phyloP scores from a whole-genome alignment of 2,888 invertebrate species.

The Cephus pulcher region DNA sequence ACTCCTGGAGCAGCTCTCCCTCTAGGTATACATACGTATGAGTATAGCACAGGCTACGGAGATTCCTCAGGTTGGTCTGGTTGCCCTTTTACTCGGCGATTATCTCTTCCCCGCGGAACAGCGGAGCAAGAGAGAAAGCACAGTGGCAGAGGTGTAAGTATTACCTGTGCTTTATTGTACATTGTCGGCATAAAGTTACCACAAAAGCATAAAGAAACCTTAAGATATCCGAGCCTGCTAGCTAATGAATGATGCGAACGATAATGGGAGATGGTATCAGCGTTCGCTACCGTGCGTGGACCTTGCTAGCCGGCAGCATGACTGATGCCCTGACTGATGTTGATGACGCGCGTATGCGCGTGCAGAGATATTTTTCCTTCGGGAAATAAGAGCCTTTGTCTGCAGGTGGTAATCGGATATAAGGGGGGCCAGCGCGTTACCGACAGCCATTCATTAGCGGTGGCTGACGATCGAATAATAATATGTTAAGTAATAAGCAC shows the following conservation, averaged over 20 bases:
- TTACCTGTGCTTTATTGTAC: constrained; percentile 31
- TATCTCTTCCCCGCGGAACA: not conserved
- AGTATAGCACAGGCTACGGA: not conserved
- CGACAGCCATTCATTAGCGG: not conserved
- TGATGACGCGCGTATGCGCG: constrained; percentile 21
- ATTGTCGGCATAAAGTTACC: constrained; percentile 42
- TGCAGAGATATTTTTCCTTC: constrained; percentile 9
- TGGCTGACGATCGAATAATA: not conserved
- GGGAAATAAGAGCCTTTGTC: constrained; percentile 11
- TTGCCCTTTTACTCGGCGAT: not conserved
- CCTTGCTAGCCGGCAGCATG: constrained; percentile 9
- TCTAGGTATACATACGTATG: not conserved
- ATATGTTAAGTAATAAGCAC: not conserved
- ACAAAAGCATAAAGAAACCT: constrained; percentile 38
- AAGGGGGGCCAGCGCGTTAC: not conserved
- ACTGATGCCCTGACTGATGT: constrained; percentile 21
- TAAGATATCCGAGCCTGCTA: constrained; percentile 39
- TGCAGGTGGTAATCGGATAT: constrained; percentile 6
- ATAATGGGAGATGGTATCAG: constrained; percentile 52
- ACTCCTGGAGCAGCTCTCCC: not conserved
- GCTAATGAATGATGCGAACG: constrained; percentile 52
- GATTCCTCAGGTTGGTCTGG: not conserved
- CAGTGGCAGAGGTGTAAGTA: not conserved
- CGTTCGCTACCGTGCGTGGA: constrained; percentile 22
- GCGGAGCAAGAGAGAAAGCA: not conserved